Evolutionary conservation across 64 coral and sea anemone genomes (phyloP).

Genomic region (Pocillopora verrucosa): DNA sequence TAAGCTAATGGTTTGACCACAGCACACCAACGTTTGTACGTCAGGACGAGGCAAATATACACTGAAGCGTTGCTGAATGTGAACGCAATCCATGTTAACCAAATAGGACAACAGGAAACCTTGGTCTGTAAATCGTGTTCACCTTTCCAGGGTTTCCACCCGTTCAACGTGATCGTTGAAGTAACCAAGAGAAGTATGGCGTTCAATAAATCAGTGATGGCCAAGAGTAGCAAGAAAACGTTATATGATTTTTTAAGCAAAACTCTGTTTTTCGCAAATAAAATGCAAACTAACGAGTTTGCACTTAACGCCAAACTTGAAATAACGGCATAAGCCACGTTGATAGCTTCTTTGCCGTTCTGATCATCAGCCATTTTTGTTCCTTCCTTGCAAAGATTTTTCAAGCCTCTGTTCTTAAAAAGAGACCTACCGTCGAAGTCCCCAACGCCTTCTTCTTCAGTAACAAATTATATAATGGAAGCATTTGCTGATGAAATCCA

Average conservation of each 20-base stretch:
- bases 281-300: constrained; percentile 42
- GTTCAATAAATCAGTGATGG: constrained; percentile 28
- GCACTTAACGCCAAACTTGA: constrained; percentile 37
- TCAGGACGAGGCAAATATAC: constrained; percentile 56
- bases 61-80: constrained; percentile 27
- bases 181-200: constrained; percentile 1
- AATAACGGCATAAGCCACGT: neutral
- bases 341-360: neutral
- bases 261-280: constrained; percentile 52
- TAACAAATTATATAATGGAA: too few relatives aligned
- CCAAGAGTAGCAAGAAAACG: constrained; percentile 30
- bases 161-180: constrained; percentile 10
- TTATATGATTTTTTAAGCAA: constrained; percentile 60
- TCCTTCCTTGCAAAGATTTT: too few relatives aligned
- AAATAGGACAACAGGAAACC: constrained; percentile 9
- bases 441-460: too few relatives aligned
- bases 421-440: neutral
- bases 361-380: neutral
- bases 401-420: neutral
- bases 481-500: neutral
- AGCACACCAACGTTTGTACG: constrained; percentile 62
- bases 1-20: constrained; percentile 52
- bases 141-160: neutral
- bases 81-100: constrained; percentile 53
- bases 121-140: neutral